Percentiles rank a stretch among this genome's conserved stretches.
phyloP scores from a whole-genome alignment of 1,140 invertebrate genomes.

The Calephelis nemesis region DNA sequence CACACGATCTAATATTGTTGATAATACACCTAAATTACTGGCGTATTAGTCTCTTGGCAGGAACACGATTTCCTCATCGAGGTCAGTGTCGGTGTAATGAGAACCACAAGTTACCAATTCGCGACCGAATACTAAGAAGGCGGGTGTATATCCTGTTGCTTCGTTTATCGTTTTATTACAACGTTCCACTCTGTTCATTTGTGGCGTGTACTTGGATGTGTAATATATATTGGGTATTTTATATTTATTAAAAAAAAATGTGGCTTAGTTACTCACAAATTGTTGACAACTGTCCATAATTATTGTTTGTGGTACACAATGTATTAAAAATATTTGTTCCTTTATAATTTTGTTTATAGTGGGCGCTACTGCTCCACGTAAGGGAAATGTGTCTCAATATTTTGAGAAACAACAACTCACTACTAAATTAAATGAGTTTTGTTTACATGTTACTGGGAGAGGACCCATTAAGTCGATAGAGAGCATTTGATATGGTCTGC shows the following conservation, averaged over 20 bases:
- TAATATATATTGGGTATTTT: too few species aligned
- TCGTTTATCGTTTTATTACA: conserved; percentile 49
- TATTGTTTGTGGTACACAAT: conserved; percentile 50
- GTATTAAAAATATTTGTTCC: conserved; percentile 43
- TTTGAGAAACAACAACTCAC: not conserved
- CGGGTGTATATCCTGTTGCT: conserved; percentile 32
- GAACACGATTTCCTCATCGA: conserved; percentile 21
- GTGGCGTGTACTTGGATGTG: too few species aligned
- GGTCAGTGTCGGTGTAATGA: too few species aligned
- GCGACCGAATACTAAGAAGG: too few species aligned
- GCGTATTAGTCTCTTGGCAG: conserved; percentile 28
- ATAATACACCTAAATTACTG: too few species aligned
- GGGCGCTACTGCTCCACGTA: not conserved
- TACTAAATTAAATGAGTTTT: conserved; percentile 6
- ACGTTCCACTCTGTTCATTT: conserved; percentile 54
- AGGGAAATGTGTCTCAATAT: not conserved
- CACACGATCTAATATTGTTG: conserved; percentile 29
- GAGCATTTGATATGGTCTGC: too few species aligned
- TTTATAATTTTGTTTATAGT: conserved; percentile 41
- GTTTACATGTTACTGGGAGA: too few species aligned
- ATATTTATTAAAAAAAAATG: conserved; percentile 27
- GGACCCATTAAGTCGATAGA: too few species aligned
- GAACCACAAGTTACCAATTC: too few species aligned
- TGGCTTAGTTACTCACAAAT: conserved; percentile 43
- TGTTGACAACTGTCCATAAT: conserved; percentile 69